Percentiles rank a stretch among this genome's conserved stretches.
Evolutionary conservation across 2,797 vertebrate genomes (phyloP).

Genomic region (Momotus momota): DNA sequence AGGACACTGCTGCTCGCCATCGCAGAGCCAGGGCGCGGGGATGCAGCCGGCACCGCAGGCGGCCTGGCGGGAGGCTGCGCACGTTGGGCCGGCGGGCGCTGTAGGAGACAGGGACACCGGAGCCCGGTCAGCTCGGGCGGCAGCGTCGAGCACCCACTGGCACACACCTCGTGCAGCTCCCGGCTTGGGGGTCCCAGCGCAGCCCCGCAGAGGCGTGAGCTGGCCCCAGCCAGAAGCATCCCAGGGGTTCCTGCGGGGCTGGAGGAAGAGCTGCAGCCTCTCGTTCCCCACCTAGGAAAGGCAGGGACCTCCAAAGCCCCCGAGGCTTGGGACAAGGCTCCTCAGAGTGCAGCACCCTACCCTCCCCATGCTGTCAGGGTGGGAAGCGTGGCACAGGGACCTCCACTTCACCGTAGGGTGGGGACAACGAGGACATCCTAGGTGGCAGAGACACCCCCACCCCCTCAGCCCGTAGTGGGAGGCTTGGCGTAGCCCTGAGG

Average conservation of each 20-base stretch:
- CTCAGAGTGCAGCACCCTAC: not conserved
- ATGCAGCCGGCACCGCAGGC: constrained; percentile 69
- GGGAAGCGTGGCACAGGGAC: not conserved
- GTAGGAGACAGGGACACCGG: not conserved
- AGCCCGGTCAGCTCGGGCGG: not conserved
- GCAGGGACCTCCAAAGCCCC: not conserved
- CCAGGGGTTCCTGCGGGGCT: not conserved
- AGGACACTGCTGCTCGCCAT: constrained; percentile 76
- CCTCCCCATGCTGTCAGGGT: too few relatives aligned
- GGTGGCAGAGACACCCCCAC: too few relatives aligned
- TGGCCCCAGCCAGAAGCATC: too few relatives aligned
- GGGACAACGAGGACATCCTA: not conserved
- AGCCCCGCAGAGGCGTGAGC: fast-evolving
- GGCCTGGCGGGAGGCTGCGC: constrained; percentile 47
- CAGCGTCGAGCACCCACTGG: too few relatives aligned
- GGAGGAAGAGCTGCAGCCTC: not conserved
- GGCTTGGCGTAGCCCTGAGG: not conserved
- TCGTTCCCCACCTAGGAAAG: not conserved
- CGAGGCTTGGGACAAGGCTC: not conserved
- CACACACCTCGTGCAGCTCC: fast-evolving
- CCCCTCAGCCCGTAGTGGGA: too few relatives aligned
- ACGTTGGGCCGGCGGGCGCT: not conserved
- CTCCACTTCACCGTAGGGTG: not conserved
- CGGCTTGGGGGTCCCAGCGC: fast-evolving
- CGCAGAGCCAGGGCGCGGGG: constrained; percentile 79